A percentile compares a stretch with the other conserved stretches of the same genome.
Conservation (phyloP, 2,888 invertebrate genomes). For the Timandra comae region DNA sequence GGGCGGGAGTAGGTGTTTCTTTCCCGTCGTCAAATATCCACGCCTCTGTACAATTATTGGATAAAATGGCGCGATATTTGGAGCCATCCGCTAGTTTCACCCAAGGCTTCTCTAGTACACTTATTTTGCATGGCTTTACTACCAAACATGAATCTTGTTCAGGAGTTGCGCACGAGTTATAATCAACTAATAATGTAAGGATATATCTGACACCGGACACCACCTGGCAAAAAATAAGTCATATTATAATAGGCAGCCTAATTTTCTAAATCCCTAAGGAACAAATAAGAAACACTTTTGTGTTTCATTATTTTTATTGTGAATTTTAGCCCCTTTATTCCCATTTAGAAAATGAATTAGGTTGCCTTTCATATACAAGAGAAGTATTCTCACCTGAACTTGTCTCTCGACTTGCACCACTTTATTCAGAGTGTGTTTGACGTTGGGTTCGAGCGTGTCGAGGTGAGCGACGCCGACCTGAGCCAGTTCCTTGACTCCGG, state of each 20-base stretch:
- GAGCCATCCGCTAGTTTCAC: constrained; percentile 72
- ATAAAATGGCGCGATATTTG: constrained; percentile 77
- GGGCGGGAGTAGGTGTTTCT: constrained; percentile 2
- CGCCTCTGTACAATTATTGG: constrained; percentile 80
- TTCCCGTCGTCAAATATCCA: constrained; percentile 61
- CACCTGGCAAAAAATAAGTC: too few species aligned
- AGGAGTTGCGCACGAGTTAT: constrained; percentile 54
- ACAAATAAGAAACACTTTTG: too few species aligned
- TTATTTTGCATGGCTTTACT: constrained; percentile 74
- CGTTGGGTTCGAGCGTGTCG: constrained; percentile 44
- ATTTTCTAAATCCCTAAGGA: too few species aligned
- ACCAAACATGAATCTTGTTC: constrained; percentile 39
- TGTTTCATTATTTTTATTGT: too few species aligned
- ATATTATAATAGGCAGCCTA: too few species aligned
- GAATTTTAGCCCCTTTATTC: too few species aligned
- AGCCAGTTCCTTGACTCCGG: constrained; percentile 68
- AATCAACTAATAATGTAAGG: constrained; percentile 68
- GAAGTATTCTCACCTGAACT: constrained; percentile 72
- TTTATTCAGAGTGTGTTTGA: constrained; percentile 54
- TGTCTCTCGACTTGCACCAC: constrained; percentile 74
- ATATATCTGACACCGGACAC: constrained; percentile 78
- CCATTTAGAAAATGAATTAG: too few species aligned
- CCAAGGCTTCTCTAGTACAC: constrained; percentile 82
- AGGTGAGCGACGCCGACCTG: constrained; percentile 66
- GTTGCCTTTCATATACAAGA: too few species aligned